Evolutionary conservation across 2,888 invertebrate genomes (phyloP).

Genomic region (Pyrgus malvae): DNA sequence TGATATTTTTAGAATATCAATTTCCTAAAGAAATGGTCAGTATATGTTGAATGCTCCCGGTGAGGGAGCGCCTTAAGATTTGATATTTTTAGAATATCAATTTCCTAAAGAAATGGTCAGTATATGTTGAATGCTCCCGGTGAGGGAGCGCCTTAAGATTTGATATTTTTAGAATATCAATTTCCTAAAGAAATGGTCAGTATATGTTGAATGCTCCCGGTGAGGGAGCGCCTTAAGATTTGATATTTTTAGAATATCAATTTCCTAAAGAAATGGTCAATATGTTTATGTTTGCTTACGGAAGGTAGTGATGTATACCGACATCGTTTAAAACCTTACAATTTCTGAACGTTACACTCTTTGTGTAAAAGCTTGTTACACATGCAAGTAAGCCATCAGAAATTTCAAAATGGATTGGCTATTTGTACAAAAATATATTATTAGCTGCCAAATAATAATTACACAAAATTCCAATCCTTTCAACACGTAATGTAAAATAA

Average conservation of each 20-base stretch:
- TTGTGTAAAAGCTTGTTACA: slow-evolving; percentile 21
- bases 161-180: no score
- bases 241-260: not conserved
- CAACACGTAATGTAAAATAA: slow-evolving; percentile 5
- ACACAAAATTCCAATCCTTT: slow-evolving; percentile 25
- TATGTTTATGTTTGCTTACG: not conserved
- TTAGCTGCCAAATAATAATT: slow-evolving; percentile 27
- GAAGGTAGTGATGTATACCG: slow-evolving; percentile 12
- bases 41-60: no score
- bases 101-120: no score
- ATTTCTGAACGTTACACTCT: slow-evolving; percentile 23
- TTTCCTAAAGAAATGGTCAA: not conserved
- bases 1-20: no score
- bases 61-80: no score
- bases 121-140: no score
- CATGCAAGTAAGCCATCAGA: slow-evolving; percentile 25
- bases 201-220: no score
- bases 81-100: no score
- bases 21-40: no score
- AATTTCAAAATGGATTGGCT: slow-evolving; percentile 24
- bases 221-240: no score
- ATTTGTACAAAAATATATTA: slow-evolving; percentile 28
- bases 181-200: no score
- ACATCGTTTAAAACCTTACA: not conserved
- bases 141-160: no score